phyloP scores from a whole-genome alignment of 2,797 vertebrate species.

The Morelia viridis region DNA sequence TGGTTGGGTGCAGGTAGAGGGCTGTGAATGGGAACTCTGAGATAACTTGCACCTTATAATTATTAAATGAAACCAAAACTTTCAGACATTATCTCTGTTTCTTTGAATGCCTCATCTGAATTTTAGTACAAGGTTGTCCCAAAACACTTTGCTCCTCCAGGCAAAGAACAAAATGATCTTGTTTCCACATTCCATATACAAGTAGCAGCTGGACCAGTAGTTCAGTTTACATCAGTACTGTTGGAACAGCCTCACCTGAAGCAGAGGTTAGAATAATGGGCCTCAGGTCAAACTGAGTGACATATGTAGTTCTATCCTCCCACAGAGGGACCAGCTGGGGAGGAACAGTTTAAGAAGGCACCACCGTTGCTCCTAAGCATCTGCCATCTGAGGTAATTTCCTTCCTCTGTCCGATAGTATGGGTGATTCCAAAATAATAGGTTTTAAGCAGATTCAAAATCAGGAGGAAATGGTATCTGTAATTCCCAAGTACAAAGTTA shows the following conservation, averaged over 20 bases:
- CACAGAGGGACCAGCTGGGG: background rate
- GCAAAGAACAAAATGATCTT: background rate
- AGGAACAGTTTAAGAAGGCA: background rate
- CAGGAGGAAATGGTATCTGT: slow-evolving; percentile 9
- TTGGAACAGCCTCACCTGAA: background rate
- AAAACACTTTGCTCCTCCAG: background rate
- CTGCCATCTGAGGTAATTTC: background rate
- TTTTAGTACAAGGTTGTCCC: background rate
- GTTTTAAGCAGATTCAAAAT: slow-evolving; percentile 49
- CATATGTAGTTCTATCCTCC: background rate
- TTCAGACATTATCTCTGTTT: slow-evolving; percentile 37
- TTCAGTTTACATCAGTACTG: background rate
- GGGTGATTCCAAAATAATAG: slow-evolving; percentile 20
- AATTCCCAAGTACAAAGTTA: slow-evolving; percentile 38
- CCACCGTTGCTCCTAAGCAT: background rate
- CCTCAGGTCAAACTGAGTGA: background rate
- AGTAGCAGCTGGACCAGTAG: background rate
- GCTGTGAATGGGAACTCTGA: background rate
- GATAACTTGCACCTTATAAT: background rate
- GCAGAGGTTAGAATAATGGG: background rate
- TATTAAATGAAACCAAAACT: background rate
- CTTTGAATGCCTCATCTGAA: slow-evolving; percentile 15
- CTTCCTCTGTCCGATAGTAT: background rate
- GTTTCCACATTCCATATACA: background rate
- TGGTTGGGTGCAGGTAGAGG: background rate